Evolutionary conservation across 2,888 invertebrate genomes (phyloP).

Genomic region (Metellina segmentata): DNA sequence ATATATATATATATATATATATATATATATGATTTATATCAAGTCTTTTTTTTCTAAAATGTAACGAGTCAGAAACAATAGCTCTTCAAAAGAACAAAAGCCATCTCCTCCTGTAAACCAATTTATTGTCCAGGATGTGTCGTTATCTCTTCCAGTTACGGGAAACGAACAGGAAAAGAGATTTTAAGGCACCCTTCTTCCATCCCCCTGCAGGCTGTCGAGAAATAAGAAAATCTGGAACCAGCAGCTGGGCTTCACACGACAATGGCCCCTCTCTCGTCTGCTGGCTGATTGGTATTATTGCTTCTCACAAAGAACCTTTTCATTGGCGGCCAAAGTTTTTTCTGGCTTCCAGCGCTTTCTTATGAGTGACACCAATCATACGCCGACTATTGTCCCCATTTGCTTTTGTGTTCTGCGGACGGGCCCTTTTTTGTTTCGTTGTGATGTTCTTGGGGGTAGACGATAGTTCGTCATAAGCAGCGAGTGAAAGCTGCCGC

Average conservation of each 20-base stretch:
- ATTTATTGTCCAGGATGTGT: conserved; percentile 38
- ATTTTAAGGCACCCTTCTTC: conserved; percentile 28
- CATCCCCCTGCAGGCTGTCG: background rate
- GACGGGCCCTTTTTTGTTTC: background rate
- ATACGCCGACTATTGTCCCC: conserved; percentile 57
- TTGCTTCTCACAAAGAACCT: conserved; percentile 63
- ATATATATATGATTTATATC: no score
- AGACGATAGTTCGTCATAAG: conserved; percentile 30
- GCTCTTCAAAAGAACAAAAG: conserved; percentile 33
- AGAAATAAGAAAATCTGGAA: conserved; percentile 56
- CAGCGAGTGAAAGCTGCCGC: no score
- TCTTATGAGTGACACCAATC: conserved; percentile 67
- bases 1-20: no score
- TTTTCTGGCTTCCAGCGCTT: conserved; percentile 42
- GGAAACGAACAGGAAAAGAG: conserved; percentile 13
- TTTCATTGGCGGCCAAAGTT: conserved; percentile 45
- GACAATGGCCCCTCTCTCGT: conserved; percentile 42
- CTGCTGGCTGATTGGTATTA: conserved; percentile 62
- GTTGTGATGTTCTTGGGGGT: conserved; percentile 4
- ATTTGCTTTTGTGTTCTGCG: conserved; percentile 23
- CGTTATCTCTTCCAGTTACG: conserved; percentile 30
- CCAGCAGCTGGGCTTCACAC: conserved; percentile 49
- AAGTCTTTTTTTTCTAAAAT: no score
- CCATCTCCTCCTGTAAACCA: conserved; percentile 23
- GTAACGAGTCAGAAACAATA: conserved; percentile 29